Conservation (phyloP, 53 echinoderm and acorn worm genomes). For the Patiria pectinifera region DNA sequence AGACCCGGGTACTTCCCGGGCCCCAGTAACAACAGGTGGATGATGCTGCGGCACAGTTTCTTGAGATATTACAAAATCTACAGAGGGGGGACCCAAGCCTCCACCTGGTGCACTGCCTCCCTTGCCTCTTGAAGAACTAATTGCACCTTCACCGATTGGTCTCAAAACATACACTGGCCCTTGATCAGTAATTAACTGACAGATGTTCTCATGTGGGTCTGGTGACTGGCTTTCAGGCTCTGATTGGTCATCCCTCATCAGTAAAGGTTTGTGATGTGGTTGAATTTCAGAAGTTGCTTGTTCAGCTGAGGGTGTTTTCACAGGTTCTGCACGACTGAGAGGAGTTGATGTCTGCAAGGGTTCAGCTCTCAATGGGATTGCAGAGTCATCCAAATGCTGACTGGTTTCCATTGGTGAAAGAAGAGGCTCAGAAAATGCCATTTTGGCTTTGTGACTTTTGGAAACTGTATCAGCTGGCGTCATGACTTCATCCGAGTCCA, state of each 20-base stretch:
- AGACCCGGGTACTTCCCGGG: constrained; percentile 22
- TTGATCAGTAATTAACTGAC: constrained; percentile 82
- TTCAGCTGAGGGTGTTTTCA: background rate
- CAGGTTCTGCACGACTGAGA: background rate
- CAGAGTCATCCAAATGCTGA: background rate
- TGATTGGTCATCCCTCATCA: background rate
- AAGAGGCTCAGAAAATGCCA: background rate
- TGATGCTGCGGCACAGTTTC: constrained; percentile 8
- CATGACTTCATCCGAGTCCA: background rate
- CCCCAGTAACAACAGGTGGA: constrained; percentile 41
- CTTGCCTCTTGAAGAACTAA: background rate
- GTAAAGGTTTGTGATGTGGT: background rate
- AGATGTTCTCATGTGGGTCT: constrained; percentile 3
- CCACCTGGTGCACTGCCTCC: constrained; percentile 23
- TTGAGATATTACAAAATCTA: constrained; percentile 42
- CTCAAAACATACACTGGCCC: constrained; percentile 80
- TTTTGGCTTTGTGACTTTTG: background rate
- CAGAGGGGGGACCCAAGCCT: constrained; percentile 29
- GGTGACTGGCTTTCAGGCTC: background rate
- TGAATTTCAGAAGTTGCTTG: background rate
- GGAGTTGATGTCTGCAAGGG: constrained; percentile 19
- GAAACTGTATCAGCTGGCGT: background rate
- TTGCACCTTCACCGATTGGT: constrained; percentile 61
- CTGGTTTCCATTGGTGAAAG: constrained; percentile 7
- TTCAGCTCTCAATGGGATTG: constrained; percentile 12